Evolutionary conservation across 2,113 vertebrate species (phyloP), one percentile per base, ranked within the genome.

Genomic region (Neodon shergylaensis): DNA sequence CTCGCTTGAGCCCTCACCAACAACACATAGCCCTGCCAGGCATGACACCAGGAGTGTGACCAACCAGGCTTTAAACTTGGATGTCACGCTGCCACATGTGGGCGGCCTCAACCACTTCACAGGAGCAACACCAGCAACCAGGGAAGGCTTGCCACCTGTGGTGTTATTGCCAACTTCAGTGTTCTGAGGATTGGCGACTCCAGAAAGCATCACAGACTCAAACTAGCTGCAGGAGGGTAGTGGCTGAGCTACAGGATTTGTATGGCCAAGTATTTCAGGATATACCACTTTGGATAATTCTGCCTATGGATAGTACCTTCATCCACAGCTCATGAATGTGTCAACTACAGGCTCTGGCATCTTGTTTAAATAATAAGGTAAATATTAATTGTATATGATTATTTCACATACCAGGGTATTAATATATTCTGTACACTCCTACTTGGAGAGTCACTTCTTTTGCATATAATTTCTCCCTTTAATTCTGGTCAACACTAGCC

Each of bases 141-240:
- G 31, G 63, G 7, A 47, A 54, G 9, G 24, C 2, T 3, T 26
- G 24, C 85, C 79, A 42, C 58, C 79, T 66, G 63, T 36, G 26
- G 17, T 88, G 72, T 93, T 81, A 93, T 47, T 22, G 63, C 11
- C 42, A 83, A 19, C 17, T 72, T 21, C 82, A 93, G 54, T 58
- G 74, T 16, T 10, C 66, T 76, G 33, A 83, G 54, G 42, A 91
- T 14, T 61, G 54, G 52, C 47, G 54, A 87, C 66, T 73, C 66
- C 68, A 91, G 73, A 58, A 95, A 95, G 86, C 8, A 42, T 73
- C 73, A 86, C 78, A 87, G 95, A 91, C 87, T 79, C 95, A 96
- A 91, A 74, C 54, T 90, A 79, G 72, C 65, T 88, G 2, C 87
- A 92, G 26, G 42, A 91, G 5, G 5, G 54, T 17, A 74, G 72